Conservation (phyloP, 2,888 invertebrate genomes). For the Hirtodrosophila cameraria region DNA sequence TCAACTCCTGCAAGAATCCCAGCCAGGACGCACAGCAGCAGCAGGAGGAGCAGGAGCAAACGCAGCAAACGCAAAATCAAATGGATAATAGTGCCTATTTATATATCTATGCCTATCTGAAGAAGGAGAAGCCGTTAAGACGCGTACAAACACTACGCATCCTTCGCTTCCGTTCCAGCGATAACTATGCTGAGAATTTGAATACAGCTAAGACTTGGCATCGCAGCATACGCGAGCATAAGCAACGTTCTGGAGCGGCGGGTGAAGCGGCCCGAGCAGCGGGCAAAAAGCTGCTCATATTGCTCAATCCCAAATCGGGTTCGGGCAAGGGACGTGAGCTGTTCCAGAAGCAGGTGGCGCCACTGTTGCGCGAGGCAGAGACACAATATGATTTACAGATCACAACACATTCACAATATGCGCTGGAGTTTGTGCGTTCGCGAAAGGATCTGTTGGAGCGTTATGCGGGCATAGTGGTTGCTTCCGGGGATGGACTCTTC, state of each 20-base stretch:
- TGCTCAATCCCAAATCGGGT: constrained; percentile 97
- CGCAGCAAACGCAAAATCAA: constrained; percentile 83
- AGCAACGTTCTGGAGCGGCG: constrained; percentile 53
- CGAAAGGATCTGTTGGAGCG: constrained; percentile 86
- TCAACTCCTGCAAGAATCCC: constrained; percentile 89
- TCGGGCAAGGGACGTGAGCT: constrained; percentile 94
- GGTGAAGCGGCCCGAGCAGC: neutral
- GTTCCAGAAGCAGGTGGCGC: constrained; percentile 93
- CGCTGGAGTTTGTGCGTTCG: constrained; percentile 90
- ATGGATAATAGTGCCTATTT: constrained; percentile 92
- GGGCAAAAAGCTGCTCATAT: constrained; percentile 86
- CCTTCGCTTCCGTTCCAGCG: constrained; percentile 91
- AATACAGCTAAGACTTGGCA: constrained; percentile 95
- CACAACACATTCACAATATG: constrained; percentile 93
- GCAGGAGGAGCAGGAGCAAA: constrained; percentile 11
- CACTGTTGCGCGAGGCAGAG: constrained; percentile 94
- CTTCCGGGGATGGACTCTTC: constrained; percentile 93
- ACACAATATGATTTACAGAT: constrained; percentile 93
- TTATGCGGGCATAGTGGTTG: constrained; percentile 88
- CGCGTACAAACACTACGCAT: constrained; percentile 93
- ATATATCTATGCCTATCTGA: constrained; percentile 93
- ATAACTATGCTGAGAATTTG: constrained; percentile 92
- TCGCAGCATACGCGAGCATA: constrained; percentile 89
- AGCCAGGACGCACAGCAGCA: constrained; percentile 22
- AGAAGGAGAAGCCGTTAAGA: constrained; percentile 88